Percentiles rank a stretch among this genome's conserved stretches.
These are phyloP conservation scores for Falcunculus frontatus DNA, from an alignment of 2,113 vertebrate genomes.

Conservation along the genomic window DNA sequence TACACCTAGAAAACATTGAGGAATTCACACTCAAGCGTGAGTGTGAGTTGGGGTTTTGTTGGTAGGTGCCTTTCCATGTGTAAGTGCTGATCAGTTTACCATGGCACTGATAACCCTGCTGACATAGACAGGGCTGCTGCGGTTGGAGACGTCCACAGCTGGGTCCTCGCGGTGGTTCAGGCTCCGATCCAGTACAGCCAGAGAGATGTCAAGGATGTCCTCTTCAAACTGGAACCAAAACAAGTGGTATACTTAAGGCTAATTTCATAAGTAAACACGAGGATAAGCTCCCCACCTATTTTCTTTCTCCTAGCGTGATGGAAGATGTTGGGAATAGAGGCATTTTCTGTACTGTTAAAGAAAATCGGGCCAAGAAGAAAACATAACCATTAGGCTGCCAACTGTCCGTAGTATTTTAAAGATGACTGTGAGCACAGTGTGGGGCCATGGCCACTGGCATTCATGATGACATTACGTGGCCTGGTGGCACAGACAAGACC, in stretches of 20 bases:
- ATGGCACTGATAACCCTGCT: constrained; percentile 49
- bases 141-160: not conserved
- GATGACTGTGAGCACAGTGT: not conserved
- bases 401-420: not conserved
- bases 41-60: not conserved
- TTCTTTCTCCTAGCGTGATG: not conserved
- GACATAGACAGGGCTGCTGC: constrained; percentile 24
- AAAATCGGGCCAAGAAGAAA: not conserved
- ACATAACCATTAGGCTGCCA: not conserved
- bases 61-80: not conserved
- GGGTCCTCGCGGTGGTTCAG: not conserved
- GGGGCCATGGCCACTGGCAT: not conserved
- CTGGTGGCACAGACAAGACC: not conserved
- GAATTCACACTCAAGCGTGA: not conserved
- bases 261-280: not conserved
- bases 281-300: not conserved
- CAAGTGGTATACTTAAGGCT: not conserved
- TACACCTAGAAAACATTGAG: not conserved
- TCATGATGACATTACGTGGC: fast-evolving
- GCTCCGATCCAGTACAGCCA: constrained; percentile 49
- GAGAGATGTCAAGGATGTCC: constrained; percentile 46
- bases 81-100: not conserved
- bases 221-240: constrained; percentile 53
- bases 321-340: not conserved
- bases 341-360: not conserved